These are phyloP conservation scores for Ophion ventricosus DNA, from an alignment of 2,888 invertebrate species.

Conservation along the genomic window DNA sequence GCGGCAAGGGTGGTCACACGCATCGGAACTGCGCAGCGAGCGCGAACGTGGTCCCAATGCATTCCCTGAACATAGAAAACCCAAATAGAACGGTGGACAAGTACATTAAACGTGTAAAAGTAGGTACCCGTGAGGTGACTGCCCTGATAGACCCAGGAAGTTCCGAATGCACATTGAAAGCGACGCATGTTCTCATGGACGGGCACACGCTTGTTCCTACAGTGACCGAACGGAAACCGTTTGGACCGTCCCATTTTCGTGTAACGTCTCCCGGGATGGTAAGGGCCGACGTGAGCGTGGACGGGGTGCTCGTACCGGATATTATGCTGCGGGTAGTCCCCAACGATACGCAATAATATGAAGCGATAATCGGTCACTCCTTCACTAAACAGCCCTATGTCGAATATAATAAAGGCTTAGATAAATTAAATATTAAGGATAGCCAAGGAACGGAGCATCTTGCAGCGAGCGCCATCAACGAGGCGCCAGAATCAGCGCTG, in stretches of 20 bases:
- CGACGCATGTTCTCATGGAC: conserved; percentile 14
- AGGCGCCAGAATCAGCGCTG: background rate
- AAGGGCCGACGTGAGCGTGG: conserved; percentile 6
- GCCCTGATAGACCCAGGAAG: conserved; percentile 51
- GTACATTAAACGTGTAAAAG: conserved; percentile 11
- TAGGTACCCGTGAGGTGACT: conserved; percentile 1
- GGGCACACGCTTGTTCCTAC: background rate
- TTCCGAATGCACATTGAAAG: too few species aligned
- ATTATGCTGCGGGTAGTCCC: conserved; percentile 13
- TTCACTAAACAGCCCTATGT: too few species aligned
- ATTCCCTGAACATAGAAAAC: background rate
- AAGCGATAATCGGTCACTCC: conserved; percentile 31
- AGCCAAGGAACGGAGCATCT: background rate
- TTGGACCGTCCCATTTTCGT: background rate
- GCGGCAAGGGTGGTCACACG: conserved; percentile 33
- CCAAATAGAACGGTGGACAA: background rate
- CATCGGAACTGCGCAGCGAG: background rate
- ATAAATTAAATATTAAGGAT: background rate
- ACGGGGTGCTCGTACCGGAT: background rate
- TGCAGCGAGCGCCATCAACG: too few species aligned
- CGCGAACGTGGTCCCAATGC: background rate
- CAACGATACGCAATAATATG: conserved; percentile 11
- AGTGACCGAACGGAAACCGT: background rate
- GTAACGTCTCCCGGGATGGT: conserved; percentile 20
- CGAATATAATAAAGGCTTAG: background rate